Evolutionary conservation across 2,797 vertebrate species (phyloP).

Genomic region (Pseudochirops cupreus): DNA sequence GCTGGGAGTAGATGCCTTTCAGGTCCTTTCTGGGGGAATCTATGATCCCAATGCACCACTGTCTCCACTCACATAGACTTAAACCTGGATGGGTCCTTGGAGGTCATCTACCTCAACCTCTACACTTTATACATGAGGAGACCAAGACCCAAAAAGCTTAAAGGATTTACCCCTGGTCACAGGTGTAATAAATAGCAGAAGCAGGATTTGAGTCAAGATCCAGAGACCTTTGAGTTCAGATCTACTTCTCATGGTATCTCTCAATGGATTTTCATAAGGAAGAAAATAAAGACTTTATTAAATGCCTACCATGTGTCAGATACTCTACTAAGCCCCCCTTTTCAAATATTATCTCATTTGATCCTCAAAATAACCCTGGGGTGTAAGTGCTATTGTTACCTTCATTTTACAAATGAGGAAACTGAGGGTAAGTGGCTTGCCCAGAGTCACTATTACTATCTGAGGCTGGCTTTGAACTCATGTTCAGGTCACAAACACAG

Average conservation of each 20-base stretch:
- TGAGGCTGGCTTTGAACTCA: not conserved
- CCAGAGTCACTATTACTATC: not conserved
- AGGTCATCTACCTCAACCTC: not conserved
- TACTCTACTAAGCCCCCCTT: not conserved
- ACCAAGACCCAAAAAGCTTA: not conserved
- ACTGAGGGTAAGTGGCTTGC: not conserved
- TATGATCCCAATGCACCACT: not conserved
- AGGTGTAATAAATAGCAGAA: not conserved
- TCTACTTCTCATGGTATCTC: not conserved
- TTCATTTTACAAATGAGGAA: not conserved
- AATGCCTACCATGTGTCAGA: not conserved
- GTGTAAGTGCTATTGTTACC: not conserved
- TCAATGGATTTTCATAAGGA: not conserved
- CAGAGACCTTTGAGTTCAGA: not conserved
- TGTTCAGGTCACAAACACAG: not conserved
- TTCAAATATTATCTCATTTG: not conserved
- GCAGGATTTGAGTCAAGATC: not conserved
- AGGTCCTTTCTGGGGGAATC: not conserved
- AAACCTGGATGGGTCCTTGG: not conserved
- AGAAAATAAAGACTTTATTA: not conserved
- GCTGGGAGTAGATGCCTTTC: not conserved
- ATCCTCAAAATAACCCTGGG: not conserved
- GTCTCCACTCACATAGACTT: not conserved
- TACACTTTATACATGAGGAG: not conserved
- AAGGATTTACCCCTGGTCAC: not conserved